phyloP scores from a whole-genome alignment of 2,797 vertebrate species.

The Euphonia xanthogaster region DNA sequence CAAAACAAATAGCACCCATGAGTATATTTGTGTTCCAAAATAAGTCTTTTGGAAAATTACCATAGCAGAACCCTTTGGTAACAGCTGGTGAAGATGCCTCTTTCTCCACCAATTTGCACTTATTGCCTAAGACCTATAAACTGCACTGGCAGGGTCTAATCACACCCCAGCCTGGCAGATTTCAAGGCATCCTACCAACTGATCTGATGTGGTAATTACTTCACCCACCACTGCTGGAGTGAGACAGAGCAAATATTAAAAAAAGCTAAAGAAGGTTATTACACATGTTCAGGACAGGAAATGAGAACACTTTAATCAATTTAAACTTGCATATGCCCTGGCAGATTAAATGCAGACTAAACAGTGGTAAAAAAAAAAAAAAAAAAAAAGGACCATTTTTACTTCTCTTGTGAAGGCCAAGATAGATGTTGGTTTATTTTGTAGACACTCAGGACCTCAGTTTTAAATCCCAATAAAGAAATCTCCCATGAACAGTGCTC shows the following conservation, averaged over 20 bases:
- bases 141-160: neutral
- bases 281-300: slow-evolving; percentile 2
- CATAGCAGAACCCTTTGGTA: neutral
- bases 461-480: neutral
- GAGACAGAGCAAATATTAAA: slow-evolving; percentile 14
- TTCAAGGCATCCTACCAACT: neutral
- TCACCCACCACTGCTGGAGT: neutral
- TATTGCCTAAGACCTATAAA: neutral
- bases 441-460: neutral
- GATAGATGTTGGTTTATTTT: neutral
- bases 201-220: neutral
- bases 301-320: slow-evolving; percentile 15
- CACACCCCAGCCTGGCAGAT: neutral
- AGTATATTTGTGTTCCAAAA: neutral
- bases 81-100: neutral
- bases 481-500: neutral
- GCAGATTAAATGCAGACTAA: slow-evolving; percentile 16
- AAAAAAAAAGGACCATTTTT: neutral
- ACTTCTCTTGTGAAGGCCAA: neutral
- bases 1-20: neutral
- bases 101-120: neutral
- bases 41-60: neutral
- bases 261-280: slow-evolving; percentile 1
- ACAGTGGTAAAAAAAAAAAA: neutral
- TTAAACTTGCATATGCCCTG: neutral